Evolutionary conservation across 2,888 invertebrate species (phyloP), one percentile per base, ranked within the genome.

Genomic region (Diadromus collaris): DNA sequence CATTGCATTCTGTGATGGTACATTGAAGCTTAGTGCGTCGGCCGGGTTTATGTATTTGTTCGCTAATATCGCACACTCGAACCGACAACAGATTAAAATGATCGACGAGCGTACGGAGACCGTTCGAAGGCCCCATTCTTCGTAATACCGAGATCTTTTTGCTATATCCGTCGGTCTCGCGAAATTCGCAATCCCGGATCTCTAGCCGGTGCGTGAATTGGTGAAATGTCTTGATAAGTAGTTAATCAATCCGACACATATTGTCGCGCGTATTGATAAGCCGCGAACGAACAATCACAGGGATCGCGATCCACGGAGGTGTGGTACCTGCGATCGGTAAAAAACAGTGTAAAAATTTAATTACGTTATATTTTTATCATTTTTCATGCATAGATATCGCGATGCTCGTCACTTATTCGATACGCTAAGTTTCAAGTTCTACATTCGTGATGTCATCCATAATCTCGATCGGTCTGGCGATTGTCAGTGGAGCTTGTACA

Each of bases 191-290:
- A 67, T 34, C 38, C 64, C 34, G 54, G n/a, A 24, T 19, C 32
- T 51, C 51, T 24, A 13, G 34, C 24, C n/a, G 24, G 7, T 29
- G 9, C 2, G n/a, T 46, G 34, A 24, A 16, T 65, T 38, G 13
- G 21, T 65, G 7, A 13, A 48, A 16, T 29, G 34, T 65, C 51
- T 65, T 9, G 21, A 51, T 51, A 51, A 41, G 32, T 34, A 16
- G n/a, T 51, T 19, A 34, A 4, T 51, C 24, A 65, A 65, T 65
- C 65, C 65, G 7, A 51, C 51, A 51, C 51, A 24, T 4, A 51
- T 10, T 41, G 38, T 16, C 21, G n/a, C 9, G 4, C 51, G 51
- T 5, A 5, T 51, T 21, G 21, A 13, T 41, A 51, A 10, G 51
- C 51, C 16, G 4, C 21, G 21, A 51, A 24, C 51, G 21, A 24